Conservation (phyloP, 2,888 invertebrate genomes). For the Onchidella celtica region DNA sequence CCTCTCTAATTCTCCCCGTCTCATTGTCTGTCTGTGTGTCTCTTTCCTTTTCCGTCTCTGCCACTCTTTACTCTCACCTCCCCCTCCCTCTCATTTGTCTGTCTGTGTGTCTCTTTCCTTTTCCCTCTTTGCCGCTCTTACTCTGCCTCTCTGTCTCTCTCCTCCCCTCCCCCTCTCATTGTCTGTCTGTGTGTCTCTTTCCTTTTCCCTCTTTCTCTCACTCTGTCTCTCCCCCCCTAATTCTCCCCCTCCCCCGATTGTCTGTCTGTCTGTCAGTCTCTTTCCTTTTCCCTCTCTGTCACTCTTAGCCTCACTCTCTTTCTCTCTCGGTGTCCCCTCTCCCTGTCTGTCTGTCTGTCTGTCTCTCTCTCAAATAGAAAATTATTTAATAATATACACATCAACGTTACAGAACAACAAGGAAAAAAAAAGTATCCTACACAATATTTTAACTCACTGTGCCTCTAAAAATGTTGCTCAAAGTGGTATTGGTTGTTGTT, state of each 20-base stretch:
- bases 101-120: not conserved
- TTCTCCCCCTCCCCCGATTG: not conserved
- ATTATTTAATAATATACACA: not conserved
- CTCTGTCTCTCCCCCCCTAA: not conserved
- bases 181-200: not conserved
- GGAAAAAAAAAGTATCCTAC: not conserved
- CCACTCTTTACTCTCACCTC: not conserved
- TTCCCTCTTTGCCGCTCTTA: not conserved
- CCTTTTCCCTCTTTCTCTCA: not conserved
- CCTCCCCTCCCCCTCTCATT: not conserved
- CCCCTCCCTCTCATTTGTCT: not conserved
- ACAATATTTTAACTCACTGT: not conserved
- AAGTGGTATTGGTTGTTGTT: no score
- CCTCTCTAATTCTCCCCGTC: no score
- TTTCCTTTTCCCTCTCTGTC: not conserved
- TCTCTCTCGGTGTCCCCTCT: not conserved
- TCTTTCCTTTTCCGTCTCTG: not conserved
- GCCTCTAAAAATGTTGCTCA: no score
- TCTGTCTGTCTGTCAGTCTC: not conserved
- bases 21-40: not conserved
- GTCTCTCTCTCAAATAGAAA: not conserved
- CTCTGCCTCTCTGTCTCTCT: not conserved
- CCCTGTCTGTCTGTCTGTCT: not conserved
- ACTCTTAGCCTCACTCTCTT: not conserved
- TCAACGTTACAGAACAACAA: not conserved